Percentiles rank a stretch among this genome's conserved stretches.
These are phyloP conservation scores for Spatulosminthurus flaviceps DNA, from an alignment of 2,888 invertebrate species.

Conservation along the genomic window DNA sequence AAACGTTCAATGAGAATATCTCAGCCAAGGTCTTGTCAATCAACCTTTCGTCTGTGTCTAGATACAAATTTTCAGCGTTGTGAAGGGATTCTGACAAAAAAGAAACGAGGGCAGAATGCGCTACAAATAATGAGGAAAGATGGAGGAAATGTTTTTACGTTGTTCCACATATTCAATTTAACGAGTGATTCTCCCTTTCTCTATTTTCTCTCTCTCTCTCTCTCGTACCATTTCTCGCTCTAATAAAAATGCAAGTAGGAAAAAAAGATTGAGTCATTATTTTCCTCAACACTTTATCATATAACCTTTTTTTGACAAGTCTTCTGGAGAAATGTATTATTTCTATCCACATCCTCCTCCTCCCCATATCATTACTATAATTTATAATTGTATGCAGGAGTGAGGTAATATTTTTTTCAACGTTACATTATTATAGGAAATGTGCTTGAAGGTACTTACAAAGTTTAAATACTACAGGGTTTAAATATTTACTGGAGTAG, in stretches of 20 bases:
- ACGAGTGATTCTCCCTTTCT: conserved; percentile 5
- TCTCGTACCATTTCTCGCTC: background rate
- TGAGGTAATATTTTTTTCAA: too few species aligned
- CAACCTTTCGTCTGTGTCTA: background rate
- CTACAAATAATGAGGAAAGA: conserved; percentile 16
- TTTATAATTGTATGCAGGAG: too few species aligned
- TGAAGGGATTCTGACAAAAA: too few species aligned
- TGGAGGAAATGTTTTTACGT: background rate
- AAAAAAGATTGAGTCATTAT: background rate
- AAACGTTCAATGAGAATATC: background rate
- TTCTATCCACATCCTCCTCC: too few species aligned
- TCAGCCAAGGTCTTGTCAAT: conserved; percentile 14
- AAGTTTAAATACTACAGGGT: too few species aligned
- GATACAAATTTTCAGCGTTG: too few species aligned
- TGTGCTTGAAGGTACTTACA: too few species aligned
- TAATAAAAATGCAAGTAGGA: conserved; percentile 4
- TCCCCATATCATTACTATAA: too few species aligned
- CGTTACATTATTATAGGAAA: too few species aligned
- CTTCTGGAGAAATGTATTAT: too few species aligned
- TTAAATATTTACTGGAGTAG: too few species aligned
- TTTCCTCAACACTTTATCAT: background rate
- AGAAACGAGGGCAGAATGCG: background rate
- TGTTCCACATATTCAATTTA: background rate
- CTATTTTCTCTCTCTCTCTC: too few species aligned
- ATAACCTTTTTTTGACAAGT: background rate